Evolutionary conservation across 2,113 vertebrate species (phyloP), one percentile per base, ranked within the genome.

Genomic region (Paraplagusia blochii): DNA sequence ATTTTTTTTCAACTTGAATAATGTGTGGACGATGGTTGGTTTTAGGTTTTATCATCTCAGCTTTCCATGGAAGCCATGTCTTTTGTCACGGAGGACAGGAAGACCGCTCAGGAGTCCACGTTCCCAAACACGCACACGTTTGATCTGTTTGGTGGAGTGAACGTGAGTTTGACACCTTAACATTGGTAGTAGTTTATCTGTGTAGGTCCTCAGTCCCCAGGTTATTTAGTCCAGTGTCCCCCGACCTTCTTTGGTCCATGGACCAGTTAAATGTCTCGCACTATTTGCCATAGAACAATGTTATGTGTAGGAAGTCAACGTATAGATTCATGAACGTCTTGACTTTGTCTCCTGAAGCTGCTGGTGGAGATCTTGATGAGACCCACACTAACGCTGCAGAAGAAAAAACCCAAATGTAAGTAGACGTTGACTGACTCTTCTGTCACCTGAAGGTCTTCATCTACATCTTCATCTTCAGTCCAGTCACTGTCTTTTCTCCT

Each of bases 1-100:
- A 34, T 14, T 11, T 16, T 44, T 16, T 1, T 3, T 1, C 43
- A 43, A 44, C 44, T 9, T 9, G 18, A 55, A 22, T 34, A 14
- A 47, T 10, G 18, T 52, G 10, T 22, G 1, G 17, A 40, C 45
- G 40, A 35, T 56, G 46, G 8, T 44, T 16, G 36, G 29, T 64
- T 8, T 40, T 82, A 99, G 97, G 94, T 96, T 62, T 92, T 99
- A 81, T 95, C 95, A 69, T 95, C 96, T 12, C 91, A 98, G 17
- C 94, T 99, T 15, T 98, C 96, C 7, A 93, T 97, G 95, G 97
- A 99, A 87, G 96, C 96, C 50, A 97, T 99, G 95, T 93, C 93
- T 47, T 98, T 95, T 90, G 95, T 98, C 47, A 97, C 96, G 22
- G 96, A 98, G 83, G 95, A 99, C 65, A 79, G 95, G 87, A 92